phyloP scores from a whole-genome alignment of 1,140 invertebrate species.

The Berghia stephanieae region DNA sequence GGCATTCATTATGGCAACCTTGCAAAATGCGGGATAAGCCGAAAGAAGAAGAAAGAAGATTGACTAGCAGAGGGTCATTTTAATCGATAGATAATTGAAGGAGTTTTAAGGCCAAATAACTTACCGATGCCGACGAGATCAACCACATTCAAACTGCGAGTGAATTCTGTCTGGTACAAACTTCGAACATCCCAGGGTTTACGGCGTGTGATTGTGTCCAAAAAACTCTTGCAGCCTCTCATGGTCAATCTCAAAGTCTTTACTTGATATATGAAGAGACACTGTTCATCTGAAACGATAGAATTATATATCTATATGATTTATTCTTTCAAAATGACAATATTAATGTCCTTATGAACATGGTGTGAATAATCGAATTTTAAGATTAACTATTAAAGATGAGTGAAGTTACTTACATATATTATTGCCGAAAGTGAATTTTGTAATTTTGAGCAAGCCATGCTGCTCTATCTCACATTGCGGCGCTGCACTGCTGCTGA shows the following conservation, averaged over 20 bases:
- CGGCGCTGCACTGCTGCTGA: too few species aligned
- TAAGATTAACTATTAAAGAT: neutral
- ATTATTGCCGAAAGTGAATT: neutral
- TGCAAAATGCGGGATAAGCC: too few species aligned
- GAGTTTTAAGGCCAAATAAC: too few species aligned
- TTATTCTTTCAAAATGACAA: neutral
- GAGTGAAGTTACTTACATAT: neutral
- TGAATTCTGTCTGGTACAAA: conserved; percentile 46
- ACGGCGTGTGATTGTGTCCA: conserved; percentile 40
- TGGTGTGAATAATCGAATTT: neutral
- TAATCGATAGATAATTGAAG: too few species aligned
- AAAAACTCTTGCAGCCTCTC: conserved; percentile 34
- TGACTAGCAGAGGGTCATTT: too few species aligned
- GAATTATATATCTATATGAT: neutral
- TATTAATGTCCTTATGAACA: neutral
- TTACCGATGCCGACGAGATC: conserved; percentile 57
- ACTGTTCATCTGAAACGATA: neutral
- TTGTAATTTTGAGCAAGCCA: too few species aligned
- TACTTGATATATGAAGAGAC: neutral
- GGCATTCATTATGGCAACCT: too few species aligned
- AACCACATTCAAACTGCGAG: conserved; percentile 47
- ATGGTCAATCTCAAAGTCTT: conserved; percentile 4
- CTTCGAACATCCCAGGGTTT: conserved; percentile 47
- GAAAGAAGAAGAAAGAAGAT: too few species aligned
- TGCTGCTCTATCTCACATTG: too few species aligned